These are phyloP conservation scores for Mylabris phalerata DNA, from an alignment of 1,140 invertebrate genomes.

Conservation along the genomic window DNA sequence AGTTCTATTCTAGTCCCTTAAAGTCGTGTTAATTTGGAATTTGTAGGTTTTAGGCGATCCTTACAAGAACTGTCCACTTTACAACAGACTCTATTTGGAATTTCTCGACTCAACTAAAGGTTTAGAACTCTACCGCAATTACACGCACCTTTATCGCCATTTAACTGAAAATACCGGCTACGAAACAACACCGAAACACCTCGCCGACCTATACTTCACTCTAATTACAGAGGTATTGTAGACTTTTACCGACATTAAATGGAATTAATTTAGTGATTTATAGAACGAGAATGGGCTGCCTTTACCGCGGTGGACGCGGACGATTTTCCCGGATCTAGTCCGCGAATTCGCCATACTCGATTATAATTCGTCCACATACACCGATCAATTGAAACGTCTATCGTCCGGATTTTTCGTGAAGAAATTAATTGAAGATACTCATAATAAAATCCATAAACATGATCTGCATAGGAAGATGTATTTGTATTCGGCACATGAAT, in stretches of 20 bases:
- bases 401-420: slow-evolving; percentile 14
- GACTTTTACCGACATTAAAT: not conserved
- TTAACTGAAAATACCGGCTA: slow-evolving; percentile 15
- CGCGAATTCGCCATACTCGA: slow-evolving; percentile 19
- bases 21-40: not conserved
- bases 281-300: slow-evolving; percentile 6
- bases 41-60: slow-evolving; percentile 23
- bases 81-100: slow-evolving; percentile 13
- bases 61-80: slow-evolving; percentile 20
- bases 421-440: slow-evolving; percentile 14
- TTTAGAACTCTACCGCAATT: slow-evolving; percentile 19
- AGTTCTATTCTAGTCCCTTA: too few species aligned
- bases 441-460: not conserved
- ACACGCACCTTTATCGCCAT: slow-evolving; percentile 11
- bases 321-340: slow-evolving; percentile 35
- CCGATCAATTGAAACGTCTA: slow-evolving; percentile 17
- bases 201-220: slow-evolving; percentile 23
- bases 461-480: slow-evolving; percentile 35
- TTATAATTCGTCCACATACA: slow-evolving; percentile 21
- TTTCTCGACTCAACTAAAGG: slow-evolving; percentile 21
- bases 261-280: slow-evolving; percentile 2
- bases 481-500: slow-evolving; percentile 60
- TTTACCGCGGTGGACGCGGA: slow-evolving; percentile 20
- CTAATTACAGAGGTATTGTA: slow-evolving; percentile 20
- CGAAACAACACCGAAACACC: slow-evolving; percentile 12